phyloP scores from a whole-genome alignment of 2,113 vertebrate genomes.

The Percina caprodes region DNA sequence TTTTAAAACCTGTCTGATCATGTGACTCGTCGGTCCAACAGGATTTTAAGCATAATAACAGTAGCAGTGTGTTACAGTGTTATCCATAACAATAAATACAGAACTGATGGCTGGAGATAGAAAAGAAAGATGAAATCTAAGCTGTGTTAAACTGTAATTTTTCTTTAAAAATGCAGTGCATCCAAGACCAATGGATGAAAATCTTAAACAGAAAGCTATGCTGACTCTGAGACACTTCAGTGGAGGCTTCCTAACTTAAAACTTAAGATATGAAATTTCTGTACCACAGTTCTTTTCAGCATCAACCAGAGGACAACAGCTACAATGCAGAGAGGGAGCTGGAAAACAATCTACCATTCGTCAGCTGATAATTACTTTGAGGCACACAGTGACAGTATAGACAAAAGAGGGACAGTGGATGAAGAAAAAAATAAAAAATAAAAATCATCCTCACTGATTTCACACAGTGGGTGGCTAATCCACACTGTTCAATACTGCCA shows the following conservation, averaged over 20 bases:
- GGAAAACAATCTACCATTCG: slow-evolving; percentile 47
- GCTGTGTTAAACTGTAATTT: neutral
- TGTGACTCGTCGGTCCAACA: neutral
- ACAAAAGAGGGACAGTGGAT: slow-evolving; percentile 53
- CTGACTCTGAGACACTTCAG: neutral
- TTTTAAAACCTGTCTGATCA: neutral
- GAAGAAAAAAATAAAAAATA: slow-evolving; percentile 13
- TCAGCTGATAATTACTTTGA: slow-evolving; percentile 71
- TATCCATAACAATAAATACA: neutral
- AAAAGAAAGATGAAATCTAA: neutral
- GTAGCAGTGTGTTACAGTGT: no score
- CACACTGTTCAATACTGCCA: slow-evolving; percentile 59
- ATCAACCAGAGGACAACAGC: neutral
- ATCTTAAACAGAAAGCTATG: neutral
- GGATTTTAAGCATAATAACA: neutral
- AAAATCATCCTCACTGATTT: slow-evolving; percentile 58
- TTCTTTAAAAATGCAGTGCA: neutral
- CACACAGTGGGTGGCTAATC: slow-evolving; percentile 81
- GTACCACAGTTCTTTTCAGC: neutral
- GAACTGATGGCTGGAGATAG: neutral
- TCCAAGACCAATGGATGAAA: neutral
- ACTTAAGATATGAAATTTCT: neutral
- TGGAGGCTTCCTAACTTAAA: neutral
- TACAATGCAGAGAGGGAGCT: neutral
- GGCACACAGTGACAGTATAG: slow-evolving; percentile 50